Evolutionary conservation across 1,140 invertebrate species (phyloP).

Genomic region (Pissodes strobi): DNA sequence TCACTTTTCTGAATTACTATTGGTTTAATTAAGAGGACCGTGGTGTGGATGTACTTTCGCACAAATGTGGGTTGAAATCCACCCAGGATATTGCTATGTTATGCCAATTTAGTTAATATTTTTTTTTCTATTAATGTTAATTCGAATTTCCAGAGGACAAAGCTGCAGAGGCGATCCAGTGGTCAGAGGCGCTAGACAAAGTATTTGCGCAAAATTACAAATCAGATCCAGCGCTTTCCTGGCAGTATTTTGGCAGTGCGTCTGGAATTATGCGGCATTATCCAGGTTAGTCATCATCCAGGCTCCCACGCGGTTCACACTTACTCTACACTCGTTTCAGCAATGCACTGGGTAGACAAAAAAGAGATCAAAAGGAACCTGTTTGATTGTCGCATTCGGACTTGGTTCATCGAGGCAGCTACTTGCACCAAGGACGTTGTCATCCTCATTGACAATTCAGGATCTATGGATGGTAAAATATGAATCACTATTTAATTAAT

Average conservation of each 20-base stretch:
- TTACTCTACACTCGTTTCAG: conserved; percentile 31
- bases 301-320: not conserved
- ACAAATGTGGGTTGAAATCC: not conserved
- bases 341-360: conserved; percentile 60
- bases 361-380: conserved; percentile 61
- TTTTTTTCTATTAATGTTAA: too few species aligned
- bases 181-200: conserved; percentile 84
- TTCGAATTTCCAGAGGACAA: conserved; percentile 59
- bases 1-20: too few species aligned
- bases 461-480: conserved; percentile 90
- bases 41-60: too few species aligned
- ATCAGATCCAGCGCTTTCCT: conserved; percentile 85
- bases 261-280: conserved; percentile 90
- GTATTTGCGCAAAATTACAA: conserved; percentile 86
- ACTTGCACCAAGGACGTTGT: conserved; percentile 97
- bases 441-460: conserved; percentile 92
- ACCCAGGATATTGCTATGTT: not conserved
- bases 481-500: too few species aligned
- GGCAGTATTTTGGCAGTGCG: conserved; percentile 96
- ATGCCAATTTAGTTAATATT: too few species aligned
- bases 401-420: conserved; percentile 96
- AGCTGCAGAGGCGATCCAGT: conserved; percentile 76
- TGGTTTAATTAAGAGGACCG: not conserved
- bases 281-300: conserved; percentile 64
- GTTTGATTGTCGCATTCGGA: conserved; percentile 84